Evolutionary conservation across 2,797 vertebrate genomes (phyloP), one percentile per base, ranked within the genome.

Genomic region (Phalloptychus januarius): DNA sequence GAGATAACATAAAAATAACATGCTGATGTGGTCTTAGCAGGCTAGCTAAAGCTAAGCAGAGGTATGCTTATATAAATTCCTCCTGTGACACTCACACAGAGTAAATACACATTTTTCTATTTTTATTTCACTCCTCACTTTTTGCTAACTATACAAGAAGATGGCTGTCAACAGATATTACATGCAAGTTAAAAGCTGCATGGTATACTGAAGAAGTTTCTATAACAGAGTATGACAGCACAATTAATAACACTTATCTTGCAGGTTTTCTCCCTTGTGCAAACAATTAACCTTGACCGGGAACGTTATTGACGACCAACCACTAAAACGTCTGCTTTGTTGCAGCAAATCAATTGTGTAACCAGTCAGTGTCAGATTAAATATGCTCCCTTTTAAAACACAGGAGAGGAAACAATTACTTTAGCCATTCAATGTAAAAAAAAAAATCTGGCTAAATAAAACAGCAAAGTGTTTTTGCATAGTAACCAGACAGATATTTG

Each of bases 111-210:
- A 23, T 54, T 50, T 79, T 81, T 77, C 42, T n/a, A 74, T 23
- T 11, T 36, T n/a, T 18, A 52, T 80, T 78, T 40, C 77, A 83
- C 74, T 74, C 83, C 88, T 76, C 77, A 3, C 8, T 40, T 40
- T 40, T 25, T 67, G 63, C 10, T 67, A 79, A 76, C 33, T 12
- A 63, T 63, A 50, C 31, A 25, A 76, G 74, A 63, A 79, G 72
- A 82, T 69, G 2, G 33, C 79, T 84, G 81, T 85, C 71, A 79
- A 77, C 75, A 78, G 74, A 77, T 40, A 42, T 15, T n/a, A 72
- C 33, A 18, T 65, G 70, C 50, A 74, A 67, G 65, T 82, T 88
- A 82, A 79, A 25, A 46, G 45, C n/a, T 16, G 20, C 28, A 10
- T 28, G 28, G 67, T 44, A 44, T 7, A 16, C 40, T 70, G 67